Percentiles rank a stretch among this genome's conserved stretches.
These are phyloP conservation scores for Labeo catla DNA, from an alignment of 2,113 vertebrate genomes.

Conservation along the genomic window DNA sequence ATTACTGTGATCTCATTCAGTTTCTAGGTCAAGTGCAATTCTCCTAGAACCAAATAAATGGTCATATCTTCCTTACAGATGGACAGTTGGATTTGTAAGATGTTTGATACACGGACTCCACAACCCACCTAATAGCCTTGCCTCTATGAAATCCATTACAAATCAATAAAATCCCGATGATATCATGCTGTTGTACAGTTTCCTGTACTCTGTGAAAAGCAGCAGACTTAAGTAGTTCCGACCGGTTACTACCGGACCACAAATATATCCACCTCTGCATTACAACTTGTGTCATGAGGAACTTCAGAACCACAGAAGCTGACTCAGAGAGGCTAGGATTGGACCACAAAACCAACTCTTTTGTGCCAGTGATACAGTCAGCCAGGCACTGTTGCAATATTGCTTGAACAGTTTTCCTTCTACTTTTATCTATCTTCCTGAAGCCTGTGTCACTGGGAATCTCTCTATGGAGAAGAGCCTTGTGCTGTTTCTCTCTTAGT, in stretches of 20 bases:
- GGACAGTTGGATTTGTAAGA: background rate
- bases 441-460: background rate
- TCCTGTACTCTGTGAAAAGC: background rate
- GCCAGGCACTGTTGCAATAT: background rate
- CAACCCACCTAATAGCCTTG: background rate
- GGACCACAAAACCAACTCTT: background rate
- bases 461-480: slow-evolving; percentile 12
- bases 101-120: background rate
- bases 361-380: background rate
- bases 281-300: background rate
- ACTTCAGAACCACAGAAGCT: background rate
- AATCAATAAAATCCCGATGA: background rate
- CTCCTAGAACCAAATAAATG: background rate
- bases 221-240: background rate
- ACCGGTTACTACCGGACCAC: background rate
- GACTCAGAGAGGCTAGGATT: background rate
- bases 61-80: background rate
- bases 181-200: background rate
- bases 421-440: background rate
- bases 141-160: background rate
- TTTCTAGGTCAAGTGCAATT: background rate
- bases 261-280: background rate
- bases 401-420: background rate
- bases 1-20: background rate
- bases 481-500: background rate